Evolutionary conservation across 2,888 invertebrate species (phyloP).

Genomic region (Dasypolia templi): DNA sequence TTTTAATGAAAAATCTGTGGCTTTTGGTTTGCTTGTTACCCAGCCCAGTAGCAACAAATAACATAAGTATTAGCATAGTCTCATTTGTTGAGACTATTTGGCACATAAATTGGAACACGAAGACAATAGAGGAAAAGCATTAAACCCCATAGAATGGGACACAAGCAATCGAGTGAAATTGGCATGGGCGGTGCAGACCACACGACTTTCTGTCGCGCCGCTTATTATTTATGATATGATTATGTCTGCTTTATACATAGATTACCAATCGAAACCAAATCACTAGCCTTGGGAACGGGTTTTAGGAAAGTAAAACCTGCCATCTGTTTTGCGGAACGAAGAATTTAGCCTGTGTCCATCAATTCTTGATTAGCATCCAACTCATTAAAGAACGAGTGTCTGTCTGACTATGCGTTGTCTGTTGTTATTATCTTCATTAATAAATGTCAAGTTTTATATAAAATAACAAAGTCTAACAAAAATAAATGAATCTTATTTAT

Average conservation of each 20-base stretch:
- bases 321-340: too few species aligned
- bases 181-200: slow-evolving; percentile 43
- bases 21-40: not conserved
- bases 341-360: not conserved
- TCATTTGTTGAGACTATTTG: slow-evolving; percentile 38
- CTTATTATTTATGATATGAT: slow-evolving; percentile 22
- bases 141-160: slow-evolving; percentile 55
- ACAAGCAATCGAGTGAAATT: slow-evolving; percentile 50
- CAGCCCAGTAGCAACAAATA: not conserved
- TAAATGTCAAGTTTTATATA: not conserved
- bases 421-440: not conserved
- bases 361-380: not conserved
- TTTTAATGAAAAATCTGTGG: not conserved
- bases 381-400: not conserved
- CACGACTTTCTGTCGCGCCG: slow-evolving; percentile 32
- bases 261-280: not conserved
- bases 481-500: not conserved
- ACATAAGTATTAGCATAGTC: slow-evolving; percentile 14
- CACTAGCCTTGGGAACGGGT: not conserved
- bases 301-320: not conserved
- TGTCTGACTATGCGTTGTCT: not conserved
- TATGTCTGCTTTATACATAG: not conserved
- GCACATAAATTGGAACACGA: slow-evolving; percentile 50
- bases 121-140: slow-evolving; percentile 60
- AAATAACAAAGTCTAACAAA: not conserved